Base-by-base conservation (phyloP, 2,113 vertebrate species). In the Malurus alboscapulatus region DNA sequence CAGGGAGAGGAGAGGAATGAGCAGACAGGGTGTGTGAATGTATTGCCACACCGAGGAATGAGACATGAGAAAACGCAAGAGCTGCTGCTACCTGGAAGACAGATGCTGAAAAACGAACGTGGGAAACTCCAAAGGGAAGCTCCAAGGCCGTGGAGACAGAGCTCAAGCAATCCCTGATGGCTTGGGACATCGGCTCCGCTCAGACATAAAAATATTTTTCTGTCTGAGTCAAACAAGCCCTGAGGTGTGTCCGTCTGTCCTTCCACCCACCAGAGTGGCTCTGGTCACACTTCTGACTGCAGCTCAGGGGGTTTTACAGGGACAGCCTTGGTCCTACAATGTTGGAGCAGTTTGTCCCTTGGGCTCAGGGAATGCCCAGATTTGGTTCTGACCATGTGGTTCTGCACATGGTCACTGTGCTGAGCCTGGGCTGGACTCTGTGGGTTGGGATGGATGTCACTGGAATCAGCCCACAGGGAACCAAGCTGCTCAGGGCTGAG, bases 231-330 rank as follows among this genome's bases (percentile, higher is more conserved):
- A 50, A 79, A 32, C 19, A 58, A 57, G 9, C 21, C 34, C 71
- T 55, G 47, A 62, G 20, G 12, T 83, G 21, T 42, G 73, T 71
- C 84, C 0, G 0, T 27, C 47, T 62, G 47, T 82, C 88, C 34
- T 50, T 17, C n/a, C 0, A 0, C 20, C 59, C 1, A 1, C 24
- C 4, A 4, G 27, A 67, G n/a, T 0, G 4, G 34, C 59, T 34
- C 67, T 24, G 63, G 54, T 42, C 40, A 3, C 34, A 25, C 4
- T 36, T 67, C 58, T 76, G 68, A 30, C 44, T 24, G 25, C 79
- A 59, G 32, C 47, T 27, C 0, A 0, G 29, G 32, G 55, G 25
- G 26, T 7, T 25, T 22, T 24, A 17, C 4, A 12, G 71, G 44
- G 22, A 82, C 12, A 78, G 22, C 42, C 27, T 22, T 13, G 24